Evolutionary conservation across 1,140 invertebrate genomes (phyloP).

Genomic region (Drosophila pectinifera): DNA sequence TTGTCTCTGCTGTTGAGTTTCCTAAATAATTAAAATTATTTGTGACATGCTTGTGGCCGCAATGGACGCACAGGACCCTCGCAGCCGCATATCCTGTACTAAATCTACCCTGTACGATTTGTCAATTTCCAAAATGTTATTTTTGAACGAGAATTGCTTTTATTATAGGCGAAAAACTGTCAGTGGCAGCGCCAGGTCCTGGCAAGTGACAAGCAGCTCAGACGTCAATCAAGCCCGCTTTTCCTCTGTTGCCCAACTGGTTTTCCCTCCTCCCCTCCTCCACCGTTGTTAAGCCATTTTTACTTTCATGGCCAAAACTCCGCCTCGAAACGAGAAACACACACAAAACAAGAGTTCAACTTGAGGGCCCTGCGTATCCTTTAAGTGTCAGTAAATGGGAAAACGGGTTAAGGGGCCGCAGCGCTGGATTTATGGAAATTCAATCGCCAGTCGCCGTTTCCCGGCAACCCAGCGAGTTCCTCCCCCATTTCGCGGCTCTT

Average conservation of each 20-base stretch:
- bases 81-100: conserved; percentile 4
- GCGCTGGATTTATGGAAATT: conserved; percentile 60
- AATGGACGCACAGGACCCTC: conserved; percentile 3
- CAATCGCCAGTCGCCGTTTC: conserved; percentile 33
- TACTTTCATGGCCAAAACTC: conserved; percentile 39
- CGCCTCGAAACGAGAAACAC: conserved; percentile 9
- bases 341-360: conserved; percentile 36
- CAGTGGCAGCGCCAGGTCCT: conserved; percentile 35
- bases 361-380: conserved; percentile 37
- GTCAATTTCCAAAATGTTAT: conserved; percentile 60
- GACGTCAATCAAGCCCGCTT: conserved; percentile 64
- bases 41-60: conserved; percentile 51
- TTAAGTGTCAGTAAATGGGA: conserved; percentile 67
- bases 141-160: conserved; percentile 40
- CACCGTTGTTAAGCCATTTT: conserved; percentile 24
- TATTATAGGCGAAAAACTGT: conserved; percentile 44
- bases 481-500: conserved; percentile 11
- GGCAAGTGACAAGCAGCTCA: conserved; percentile 50
- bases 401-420: conserved; percentile 44
- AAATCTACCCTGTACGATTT: conserved; percentile 44
- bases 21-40: conserved; percentile 71
- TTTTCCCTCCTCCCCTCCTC: background rate
- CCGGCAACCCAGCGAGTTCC: conserved; percentile 21
- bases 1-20: conserved; percentile 46
- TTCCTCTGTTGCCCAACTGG: background rate